Conservation (phyloP, 2,888 invertebrate species). For the Catocala nupta region DNA sequence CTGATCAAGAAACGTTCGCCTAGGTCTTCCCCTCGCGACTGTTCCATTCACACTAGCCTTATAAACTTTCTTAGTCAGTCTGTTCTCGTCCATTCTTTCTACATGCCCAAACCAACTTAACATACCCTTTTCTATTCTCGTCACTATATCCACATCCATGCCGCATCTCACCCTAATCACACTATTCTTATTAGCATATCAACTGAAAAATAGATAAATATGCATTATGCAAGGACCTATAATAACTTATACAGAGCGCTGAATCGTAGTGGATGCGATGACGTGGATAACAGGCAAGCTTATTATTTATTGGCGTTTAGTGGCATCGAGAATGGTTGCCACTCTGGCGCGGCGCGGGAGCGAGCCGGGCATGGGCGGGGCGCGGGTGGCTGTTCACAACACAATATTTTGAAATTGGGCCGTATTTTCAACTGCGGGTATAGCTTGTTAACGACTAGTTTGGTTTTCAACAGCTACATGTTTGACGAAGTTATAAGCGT, state of each 20-base stretch:
- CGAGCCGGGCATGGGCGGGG: not conserved
- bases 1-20: too few species aligned
- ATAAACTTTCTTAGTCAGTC: too few species aligned
- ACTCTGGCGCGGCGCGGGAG: conserved; percentile 4
- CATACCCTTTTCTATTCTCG: too few species aligned
- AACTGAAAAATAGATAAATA: too few species aligned
- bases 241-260: conserved; percentile 8
- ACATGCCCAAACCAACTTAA: too few species aligned
- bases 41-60: too few species aligned
- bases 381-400: conserved; percentile 19
- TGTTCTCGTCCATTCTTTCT: too few species aligned
- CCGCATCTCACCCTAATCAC: too few species aligned
- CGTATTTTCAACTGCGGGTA: conserved; percentile 17
- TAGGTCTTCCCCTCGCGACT: too few species aligned
- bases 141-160: too few species aligned
- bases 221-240: too few species aligned
- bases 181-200: too few species aligned
- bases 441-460: conserved; percentile 20
- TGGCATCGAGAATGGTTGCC: conserved; percentile 18
- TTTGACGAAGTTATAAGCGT: conserved; percentile 2
- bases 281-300: conserved; percentile 35
- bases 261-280: conserved; percentile 32
- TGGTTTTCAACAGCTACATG: not conserved
- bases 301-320: conserved; percentile 45
- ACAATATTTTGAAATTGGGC: conserved; percentile 33